Percentiles rank a stretch among this genome's conserved stretches.
Evolutionary conservation across 35 echinoderm and acorn worm species (phyloP).

Genomic region (Holothuria glaberrima): DNA sequence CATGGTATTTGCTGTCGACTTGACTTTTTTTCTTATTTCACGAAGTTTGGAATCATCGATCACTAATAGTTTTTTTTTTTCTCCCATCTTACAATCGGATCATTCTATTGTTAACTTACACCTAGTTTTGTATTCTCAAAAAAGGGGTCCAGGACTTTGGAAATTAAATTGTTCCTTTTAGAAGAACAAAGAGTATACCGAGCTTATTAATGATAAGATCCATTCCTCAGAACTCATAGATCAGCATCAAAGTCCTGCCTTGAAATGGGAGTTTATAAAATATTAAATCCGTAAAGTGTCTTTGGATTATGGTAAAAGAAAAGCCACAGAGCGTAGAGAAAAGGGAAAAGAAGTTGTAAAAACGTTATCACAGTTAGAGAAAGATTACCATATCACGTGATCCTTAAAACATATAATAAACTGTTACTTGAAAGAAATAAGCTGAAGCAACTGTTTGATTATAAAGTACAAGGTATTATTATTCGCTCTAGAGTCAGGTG

Average conservation of each 20-base stretch:
- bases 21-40: too few species aligned
- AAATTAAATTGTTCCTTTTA: not conserved
- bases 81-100: not conserved
- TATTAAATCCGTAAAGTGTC: not conserved
- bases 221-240: not conserved
- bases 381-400: not conserved
- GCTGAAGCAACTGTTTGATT: not conserved
- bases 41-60: too few species aligned
- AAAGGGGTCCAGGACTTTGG: not conserved
- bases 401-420: not conserved
- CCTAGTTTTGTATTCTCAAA: not conserved
- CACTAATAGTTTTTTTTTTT: not conserved
- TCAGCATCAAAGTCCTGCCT: not conserved
- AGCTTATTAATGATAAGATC: not conserved
- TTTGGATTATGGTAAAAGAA: not conserved
- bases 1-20: too few species aligned
- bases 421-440: not conserved
- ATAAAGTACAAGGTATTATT: not conserved
- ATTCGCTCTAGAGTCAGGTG: conserved; percentile 12
- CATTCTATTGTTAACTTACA: conserved; percentile 4
- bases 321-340: not conserved
- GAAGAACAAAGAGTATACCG: not conserved
- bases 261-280: not conserved
- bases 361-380: not conserved
- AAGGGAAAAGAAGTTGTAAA: not conserved